A percentile compares a stretch with the other conserved stretches of the same genome.
Conservation (phyloP, 2,113 vertebrate genomes). For the Ptilorrhoa leucosticta region DNA sequence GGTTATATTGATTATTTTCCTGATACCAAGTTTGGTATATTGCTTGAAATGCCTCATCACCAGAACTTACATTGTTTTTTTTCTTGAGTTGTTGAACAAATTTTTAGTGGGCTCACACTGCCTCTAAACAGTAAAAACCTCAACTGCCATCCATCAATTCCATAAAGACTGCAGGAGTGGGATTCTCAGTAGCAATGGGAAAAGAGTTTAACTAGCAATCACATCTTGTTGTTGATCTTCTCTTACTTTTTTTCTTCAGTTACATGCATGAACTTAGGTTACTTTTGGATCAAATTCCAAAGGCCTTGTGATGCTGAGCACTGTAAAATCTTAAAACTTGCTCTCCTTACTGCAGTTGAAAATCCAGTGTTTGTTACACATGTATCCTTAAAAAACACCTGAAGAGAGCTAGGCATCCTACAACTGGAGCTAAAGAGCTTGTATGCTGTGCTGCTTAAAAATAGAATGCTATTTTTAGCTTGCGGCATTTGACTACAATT, state of each 20-base stretch:
- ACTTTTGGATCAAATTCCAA: neutral
- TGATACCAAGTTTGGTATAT: neutral
- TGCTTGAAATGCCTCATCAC: neutral
- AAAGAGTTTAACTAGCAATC: neutral
- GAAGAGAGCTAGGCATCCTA: neutral
- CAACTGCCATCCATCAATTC: fast-evolving
- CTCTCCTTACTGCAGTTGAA: neutral
- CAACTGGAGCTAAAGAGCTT: neutral
- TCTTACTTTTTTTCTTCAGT: neutral
- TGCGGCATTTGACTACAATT: neutral
- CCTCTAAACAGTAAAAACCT: neutral
- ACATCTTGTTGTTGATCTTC: neutral
- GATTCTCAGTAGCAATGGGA: neutral
- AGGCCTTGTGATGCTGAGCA: neutral
- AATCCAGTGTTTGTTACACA: neutral
- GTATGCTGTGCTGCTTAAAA: neutral
- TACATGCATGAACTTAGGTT: neutral
- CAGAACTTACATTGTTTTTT: neutral
- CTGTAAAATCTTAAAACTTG: neutral
- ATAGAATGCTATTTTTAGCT: neutral
- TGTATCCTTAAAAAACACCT: neutral
- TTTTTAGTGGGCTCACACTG: neutral
- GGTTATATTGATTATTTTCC: neutral
- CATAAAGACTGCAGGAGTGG: neutral
- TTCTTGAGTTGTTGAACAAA: neutral